phyloP scores from a whole-genome alignment of 2,797 vertebrate genomes.

The Mormyrus proboscirostris region DNA sequence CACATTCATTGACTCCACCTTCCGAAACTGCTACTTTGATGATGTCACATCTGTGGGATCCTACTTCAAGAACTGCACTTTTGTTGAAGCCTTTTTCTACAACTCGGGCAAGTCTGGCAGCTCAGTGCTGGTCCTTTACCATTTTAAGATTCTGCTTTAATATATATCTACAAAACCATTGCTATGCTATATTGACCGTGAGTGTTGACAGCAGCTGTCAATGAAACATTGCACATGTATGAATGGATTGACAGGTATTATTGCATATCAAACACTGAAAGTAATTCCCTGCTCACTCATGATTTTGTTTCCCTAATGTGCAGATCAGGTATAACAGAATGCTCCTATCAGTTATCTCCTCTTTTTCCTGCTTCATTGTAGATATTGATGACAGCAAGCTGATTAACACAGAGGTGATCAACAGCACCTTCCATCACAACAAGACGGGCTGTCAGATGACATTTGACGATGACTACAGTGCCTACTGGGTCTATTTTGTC shows the following conservation, averaged over 20 bases:
- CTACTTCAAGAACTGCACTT: conserved; percentile 86
- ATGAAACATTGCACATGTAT: background rate
- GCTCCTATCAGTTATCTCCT: background rate
- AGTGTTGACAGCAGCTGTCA: background rate
- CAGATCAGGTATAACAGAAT: background rate
- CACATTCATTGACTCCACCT: conserved; percentile 85
- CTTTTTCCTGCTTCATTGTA: conserved; percentile 37
- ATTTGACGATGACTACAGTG: conserved; percentile 73
- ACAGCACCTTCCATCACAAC: conserved; percentile 59
- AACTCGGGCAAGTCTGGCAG: conserved; percentile 69
- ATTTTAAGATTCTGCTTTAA: background rate
- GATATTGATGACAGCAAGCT: conserved; percentile 72
- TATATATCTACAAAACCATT: background rate
- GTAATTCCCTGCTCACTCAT: background rate
- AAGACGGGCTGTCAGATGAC: conserved; percentile 73
- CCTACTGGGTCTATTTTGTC: conserved; percentile 78
- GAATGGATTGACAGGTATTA: background rate
- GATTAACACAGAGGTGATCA: conserved; percentile 62
- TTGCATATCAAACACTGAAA: background rate
- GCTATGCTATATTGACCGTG: background rate
- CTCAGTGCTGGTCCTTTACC: background rate
- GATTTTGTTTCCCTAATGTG: background rate
- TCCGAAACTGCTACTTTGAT: conserved; percentile 84
- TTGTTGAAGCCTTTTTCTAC: conserved; percentile 73
- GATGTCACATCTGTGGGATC: conserved; percentile 86